Evolutionary conservation across 30 jellyfish, hydroid and myxozoan genomes (phyloP), one percentile per base, ranked within the genome.

Genomic region (Pseudorhiza aurosa): DNA sequence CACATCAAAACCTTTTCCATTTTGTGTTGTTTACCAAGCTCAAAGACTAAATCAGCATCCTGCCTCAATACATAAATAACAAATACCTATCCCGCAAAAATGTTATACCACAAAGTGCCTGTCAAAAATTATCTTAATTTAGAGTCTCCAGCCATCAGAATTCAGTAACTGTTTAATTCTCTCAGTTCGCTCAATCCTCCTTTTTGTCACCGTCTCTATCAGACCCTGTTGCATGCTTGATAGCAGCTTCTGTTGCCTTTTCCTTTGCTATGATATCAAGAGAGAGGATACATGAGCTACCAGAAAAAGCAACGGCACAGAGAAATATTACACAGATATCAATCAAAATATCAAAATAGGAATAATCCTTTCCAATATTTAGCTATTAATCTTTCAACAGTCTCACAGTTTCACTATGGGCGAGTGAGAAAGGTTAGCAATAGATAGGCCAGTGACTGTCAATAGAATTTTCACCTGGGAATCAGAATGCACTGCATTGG

Each of bases 231-330:
- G 89, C 85, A 58, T 81, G 99, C 24, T 63, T 72, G 68, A 93
- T 59, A 25, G 99, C 99, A 35, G 93, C 99, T 68, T 93, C 96
- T 46, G 86, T 86, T n/a, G 97, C 99, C 71, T 93, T 92, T 33
- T 75, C 82, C 82, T 93, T 90, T 51, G 97, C 99, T 93, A 71
- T 8, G 58, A 80, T 27, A 1, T 7, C 28, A 70, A 42, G 63
- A 70, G 39, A 40, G 77, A 0, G 60, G 60, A n/a, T n/a, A n/a
- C n/a, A n/a, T n/a, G n/a, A n/a, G n/a, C n/a, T n/a, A n/a, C n/a
- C n/a, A n/a, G n/a, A n/a, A n/a, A n/a, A n/a, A n/a, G n/a, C n/a
- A n/a, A n/a, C n/a, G n/a, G n/a, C n/a, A n/a, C n/a, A n/a, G n/a
- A n/a, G n/a, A n/a, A n/a, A n/a, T n/a, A n/a, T n/a, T n/a, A n/a